phyloP scores from a whole-genome alignment of 2,888 invertebrate genomes.

The Eupithecia pulchellata region DNA sequence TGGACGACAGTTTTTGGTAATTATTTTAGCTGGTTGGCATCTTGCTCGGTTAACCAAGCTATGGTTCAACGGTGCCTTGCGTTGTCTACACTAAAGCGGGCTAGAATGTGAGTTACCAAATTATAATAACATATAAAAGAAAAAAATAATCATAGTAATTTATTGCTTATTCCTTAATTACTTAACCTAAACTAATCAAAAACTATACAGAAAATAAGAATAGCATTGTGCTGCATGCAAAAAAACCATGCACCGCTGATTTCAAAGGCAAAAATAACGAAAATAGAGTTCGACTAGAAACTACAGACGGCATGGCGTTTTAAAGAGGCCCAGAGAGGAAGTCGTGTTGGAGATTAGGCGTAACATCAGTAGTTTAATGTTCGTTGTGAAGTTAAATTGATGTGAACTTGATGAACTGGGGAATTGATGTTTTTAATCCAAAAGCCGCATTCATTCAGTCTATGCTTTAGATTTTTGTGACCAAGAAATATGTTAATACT shows the following conservation, averaged over 20 bases:
- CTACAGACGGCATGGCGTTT: neutral
- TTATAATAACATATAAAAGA: neutral
- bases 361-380: neutral
- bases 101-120: constrained; percentile 87
- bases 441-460: neutral
- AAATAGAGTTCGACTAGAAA: neutral
- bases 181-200: too few relatives aligned
- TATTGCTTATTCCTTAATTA: too few relatives aligned
- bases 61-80: constrained; percentile 94
- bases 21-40: constrained; percentile 92
- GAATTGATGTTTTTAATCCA: neutral
- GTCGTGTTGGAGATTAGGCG: neutral
- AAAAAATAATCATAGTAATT: too few relatives aligned
- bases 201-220: too few relatives aligned
- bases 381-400: neutral
- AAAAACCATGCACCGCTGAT: too few relatives aligned
- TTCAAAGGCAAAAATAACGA: too few relatives aligned
- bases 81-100: constrained; percentile 89
- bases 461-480: neutral
- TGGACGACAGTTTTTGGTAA: constrained; percentile 92
- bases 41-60: constrained; percentile 93
- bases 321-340: neutral
- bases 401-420: neutral
- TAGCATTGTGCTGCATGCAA: too few relatives aligned
- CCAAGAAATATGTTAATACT: neutral